These are phyloP conservation scores for Lemur catta DNA, from an alignment of 2,797 vertebrate species.

Conservation along the genomic window DNA sequence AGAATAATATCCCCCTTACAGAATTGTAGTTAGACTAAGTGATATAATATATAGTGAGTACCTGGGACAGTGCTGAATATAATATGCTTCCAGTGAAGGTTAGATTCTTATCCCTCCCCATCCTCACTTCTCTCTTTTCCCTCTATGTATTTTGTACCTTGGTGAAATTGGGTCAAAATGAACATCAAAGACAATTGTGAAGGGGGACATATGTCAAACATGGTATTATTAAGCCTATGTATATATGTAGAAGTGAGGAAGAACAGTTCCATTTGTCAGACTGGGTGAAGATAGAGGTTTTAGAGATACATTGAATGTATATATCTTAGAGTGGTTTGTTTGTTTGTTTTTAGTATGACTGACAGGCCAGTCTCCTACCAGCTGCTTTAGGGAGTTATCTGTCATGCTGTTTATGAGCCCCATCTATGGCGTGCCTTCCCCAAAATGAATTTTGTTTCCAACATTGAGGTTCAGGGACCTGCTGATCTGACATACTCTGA, in stretches of 20 bases:
- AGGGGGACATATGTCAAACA: neutral
- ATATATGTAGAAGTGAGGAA: neutral
- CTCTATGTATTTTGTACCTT: neutral
- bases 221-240: neutral
- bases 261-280: neutral
- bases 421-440: neutral
- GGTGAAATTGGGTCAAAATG: neutral
- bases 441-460: neutral
- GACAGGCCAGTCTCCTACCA: neutral
- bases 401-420: neutral
- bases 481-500: neutral
- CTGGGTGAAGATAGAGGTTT: neutral
- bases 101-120: neutral
- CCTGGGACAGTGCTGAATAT: neutral
- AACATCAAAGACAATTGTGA: neutral
- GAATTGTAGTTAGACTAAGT: neutral
- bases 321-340: neutral
- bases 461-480: neutral
- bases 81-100: neutral
- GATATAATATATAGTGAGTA: neutral
- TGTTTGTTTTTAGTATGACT: neutral
- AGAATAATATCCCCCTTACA: neutral
- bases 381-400: neutral
- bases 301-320: neutral
- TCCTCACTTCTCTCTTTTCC: neutral